Evolutionary conservation across 2,888 invertebrate genomes (phyloP).

Genomic region (Rhagophthalmus giganteus): DNA sequence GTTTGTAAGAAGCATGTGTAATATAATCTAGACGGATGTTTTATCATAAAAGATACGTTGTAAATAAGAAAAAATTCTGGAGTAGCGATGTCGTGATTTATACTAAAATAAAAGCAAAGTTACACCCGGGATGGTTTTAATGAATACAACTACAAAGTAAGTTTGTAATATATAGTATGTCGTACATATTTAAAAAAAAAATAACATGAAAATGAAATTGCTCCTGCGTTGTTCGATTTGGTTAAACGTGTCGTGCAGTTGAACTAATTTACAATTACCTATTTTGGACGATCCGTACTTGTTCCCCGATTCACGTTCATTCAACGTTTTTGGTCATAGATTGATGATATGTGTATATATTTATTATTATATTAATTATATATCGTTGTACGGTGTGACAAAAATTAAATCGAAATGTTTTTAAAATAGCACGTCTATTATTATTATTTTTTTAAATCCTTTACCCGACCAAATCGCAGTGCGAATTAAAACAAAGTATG

Average conservation of each 20-base stretch:
- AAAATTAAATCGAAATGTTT: constrained; percentile 54
- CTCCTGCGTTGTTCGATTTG: constrained; percentile 48
- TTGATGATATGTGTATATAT: constrained; percentile 51
- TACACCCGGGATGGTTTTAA: constrained; percentile 51
- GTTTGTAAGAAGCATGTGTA: constrained; percentile 46
- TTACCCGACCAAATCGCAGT: constrained; percentile 15
- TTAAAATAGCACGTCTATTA: constrained; percentile 46
- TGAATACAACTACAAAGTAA: constrained; percentile 51
- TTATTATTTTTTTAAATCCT: constrained; percentile 28
- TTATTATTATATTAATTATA: constrained; percentile 55
- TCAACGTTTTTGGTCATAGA: constrained; percentile 44
- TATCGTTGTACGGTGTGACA: constrained; percentile 57
- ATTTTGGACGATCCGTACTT: constrained; percentile 43
- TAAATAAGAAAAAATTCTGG: constrained; percentile 41
- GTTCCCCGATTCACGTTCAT: constrained; percentile 40
- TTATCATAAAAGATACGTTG: constrained; percentile 36
- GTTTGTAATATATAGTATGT: constrained; percentile 52
- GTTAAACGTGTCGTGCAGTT: constrained; percentile 50
- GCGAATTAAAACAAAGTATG: constrained; percentile 15
- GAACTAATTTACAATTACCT: constrained; percentile 32
- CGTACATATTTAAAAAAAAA: constrained; percentile 45
- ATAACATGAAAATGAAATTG: constrained; percentile 24
- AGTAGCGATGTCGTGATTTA: constrained; percentile 43
- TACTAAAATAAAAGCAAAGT: constrained; percentile 40
- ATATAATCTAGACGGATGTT: constrained; percentile 44